Conservation (phyloP, 2,888 invertebrate species). For the Pediacus dermestoides region DNA sequence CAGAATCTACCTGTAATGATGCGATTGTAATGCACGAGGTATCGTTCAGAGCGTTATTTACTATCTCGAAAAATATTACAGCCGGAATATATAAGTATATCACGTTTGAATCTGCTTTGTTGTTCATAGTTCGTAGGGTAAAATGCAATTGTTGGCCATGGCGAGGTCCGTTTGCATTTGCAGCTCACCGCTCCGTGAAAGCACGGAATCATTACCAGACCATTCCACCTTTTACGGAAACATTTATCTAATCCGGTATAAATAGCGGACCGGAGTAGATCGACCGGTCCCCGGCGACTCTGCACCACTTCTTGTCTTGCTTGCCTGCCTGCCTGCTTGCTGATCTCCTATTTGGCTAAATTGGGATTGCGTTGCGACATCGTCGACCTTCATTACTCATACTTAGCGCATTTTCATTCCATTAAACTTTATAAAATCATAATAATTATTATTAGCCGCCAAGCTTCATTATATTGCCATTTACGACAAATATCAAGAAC, state of each 20-base stretch:
- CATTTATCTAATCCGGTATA: slow-evolving; percentile 31
- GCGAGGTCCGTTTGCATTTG: slow-evolving; percentile 2
- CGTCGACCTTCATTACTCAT: too few species aligned
- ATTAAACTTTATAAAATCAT: too few species aligned
- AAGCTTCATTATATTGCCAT: too few species aligned
- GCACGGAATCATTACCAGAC: slow-evolving; percentile 14
- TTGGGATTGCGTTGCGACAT: too few species aligned
- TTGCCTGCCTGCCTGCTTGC: too few species aligned
- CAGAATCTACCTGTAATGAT: slow-evolving; percentile 18
- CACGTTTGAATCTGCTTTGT: slow-evolving; percentile 31
- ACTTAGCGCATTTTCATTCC: too few species aligned
- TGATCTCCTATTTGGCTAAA: too few species aligned
- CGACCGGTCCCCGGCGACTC: too few species aligned
- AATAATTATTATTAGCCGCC: too few species aligned
- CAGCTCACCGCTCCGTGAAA: slow-evolving; percentile 7
- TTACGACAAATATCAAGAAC: too few species aligned
- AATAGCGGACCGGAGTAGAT: too few species aligned
- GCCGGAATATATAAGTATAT: slow-evolving; percentile 24
- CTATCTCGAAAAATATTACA: slow-evolving; percentile 25
- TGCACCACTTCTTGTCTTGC: too few species aligned
- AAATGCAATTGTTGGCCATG: slow-evolving; percentile 13
- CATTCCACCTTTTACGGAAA: slow-evolving; percentile 32
- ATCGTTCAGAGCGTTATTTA: slow-evolving; percentile 25
- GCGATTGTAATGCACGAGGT: slow-evolving; percentile 24
- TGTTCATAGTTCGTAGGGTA: slow-evolving; percentile 23